phyloP scores from a whole-genome alignment of 2,113 vertebrate species.

The Peromyscus californicus region DNA sequence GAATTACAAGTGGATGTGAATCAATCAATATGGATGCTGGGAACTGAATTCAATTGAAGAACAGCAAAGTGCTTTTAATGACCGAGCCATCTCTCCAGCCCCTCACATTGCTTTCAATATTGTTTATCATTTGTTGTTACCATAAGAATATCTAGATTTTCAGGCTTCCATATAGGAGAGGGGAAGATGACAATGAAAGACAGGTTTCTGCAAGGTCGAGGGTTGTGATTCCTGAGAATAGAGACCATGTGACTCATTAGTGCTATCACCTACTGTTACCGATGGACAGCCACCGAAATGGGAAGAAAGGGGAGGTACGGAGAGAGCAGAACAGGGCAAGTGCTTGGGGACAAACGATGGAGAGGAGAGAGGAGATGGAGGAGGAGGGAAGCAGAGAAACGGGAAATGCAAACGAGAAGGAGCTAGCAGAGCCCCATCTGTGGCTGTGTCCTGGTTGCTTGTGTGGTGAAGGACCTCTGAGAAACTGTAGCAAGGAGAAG shows the following conservation, averaged over 20 bases:
- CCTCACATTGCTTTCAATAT: not conserved
- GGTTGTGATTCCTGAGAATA: not conserved
- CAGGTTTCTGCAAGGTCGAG: not conserved
- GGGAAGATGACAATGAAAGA: not conserved
- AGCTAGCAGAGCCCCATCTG: not conserved
- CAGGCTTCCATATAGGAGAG: not conserved
- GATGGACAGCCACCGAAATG: not conserved
- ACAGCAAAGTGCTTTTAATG: not conserved
- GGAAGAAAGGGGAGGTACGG: not conserved
- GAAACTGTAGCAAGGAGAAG: conserved; percentile 4
- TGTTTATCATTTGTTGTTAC: not conserved
- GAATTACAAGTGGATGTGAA: not conserved
- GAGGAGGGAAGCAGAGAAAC: not conserved
- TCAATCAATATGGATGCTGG: not conserved
- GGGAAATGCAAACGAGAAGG: not conserved
- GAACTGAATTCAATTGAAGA: not conserved
- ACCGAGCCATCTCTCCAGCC: not conserved
- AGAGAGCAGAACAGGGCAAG: no score
- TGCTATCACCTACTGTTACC: not conserved
- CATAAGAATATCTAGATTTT: conserved; percentile 17
- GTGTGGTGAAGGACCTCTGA: not conserved
- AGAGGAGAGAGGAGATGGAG: not conserved
- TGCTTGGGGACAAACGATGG: not conserved
- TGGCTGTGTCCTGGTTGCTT: not conserved
- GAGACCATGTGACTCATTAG: not conserved